phyloP scores from a whole-genome alignment of 2,797 vertebrate species.

The Orestias chungarensis region DNA sequence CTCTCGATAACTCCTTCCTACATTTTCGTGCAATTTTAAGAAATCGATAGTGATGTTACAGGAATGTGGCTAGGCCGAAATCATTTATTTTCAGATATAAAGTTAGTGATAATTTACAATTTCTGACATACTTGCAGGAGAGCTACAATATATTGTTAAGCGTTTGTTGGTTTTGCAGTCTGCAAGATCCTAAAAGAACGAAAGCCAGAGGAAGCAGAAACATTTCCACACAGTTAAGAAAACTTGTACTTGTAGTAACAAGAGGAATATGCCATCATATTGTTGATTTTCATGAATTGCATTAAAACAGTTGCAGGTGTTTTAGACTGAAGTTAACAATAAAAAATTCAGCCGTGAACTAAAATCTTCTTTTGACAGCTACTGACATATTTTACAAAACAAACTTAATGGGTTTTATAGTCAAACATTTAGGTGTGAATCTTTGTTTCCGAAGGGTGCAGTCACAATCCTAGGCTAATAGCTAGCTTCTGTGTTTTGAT shows the following conservation, averaged over 20 bases:
- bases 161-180: background rate
- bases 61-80: background rate
- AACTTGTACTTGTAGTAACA: background rate
- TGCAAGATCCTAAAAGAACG: background rate
- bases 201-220: background rate
- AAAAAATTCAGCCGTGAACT: background rate
- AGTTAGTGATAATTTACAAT: conserved; percentile 15
- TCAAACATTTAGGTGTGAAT: too few relatives aligned
- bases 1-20: conserved; percentile 48
- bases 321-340: background rate
- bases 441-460: too few relatives aligned
- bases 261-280: conserved; percentile 1
- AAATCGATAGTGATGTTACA: conserved; percentile 40
- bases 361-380: background rate
- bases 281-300: background rate
- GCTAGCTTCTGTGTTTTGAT: too few relatives aligned
- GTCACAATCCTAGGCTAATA: too few relatives aligned
- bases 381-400: background rate
- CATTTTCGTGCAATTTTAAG: conserved; percentile 36
- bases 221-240: background rate
- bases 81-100: background rate
- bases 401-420: background rate
- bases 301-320: too few relatives aligned
- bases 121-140: background rate
- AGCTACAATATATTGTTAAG: background rate